A percentile compares a stretch with the other conserved stretches of the same genome.
Conservation (phyloP, 2,797 vertebrate species). For the Numenius phaeopus region DNA sequence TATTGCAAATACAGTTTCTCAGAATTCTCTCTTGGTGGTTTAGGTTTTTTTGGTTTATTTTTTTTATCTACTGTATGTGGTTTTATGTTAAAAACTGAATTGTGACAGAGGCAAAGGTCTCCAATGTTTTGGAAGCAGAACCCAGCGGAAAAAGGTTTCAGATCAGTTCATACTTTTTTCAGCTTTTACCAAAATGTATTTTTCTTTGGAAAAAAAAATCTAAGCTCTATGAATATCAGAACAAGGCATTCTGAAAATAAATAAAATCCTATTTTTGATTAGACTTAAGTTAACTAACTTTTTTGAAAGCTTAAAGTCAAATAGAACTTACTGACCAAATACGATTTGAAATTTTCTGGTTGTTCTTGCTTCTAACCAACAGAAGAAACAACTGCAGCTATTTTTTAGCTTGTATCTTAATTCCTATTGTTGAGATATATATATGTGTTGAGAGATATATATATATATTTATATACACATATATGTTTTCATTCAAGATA, state of each 20-base stretch:
- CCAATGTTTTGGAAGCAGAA: neutral
- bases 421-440: neutral
- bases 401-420: neutral
- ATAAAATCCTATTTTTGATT: no score
- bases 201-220: neutral
- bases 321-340: neutral
- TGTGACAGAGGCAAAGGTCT: neutral
- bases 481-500: neutral
- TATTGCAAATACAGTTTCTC: neutral
- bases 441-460: no score
- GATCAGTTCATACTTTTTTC: neutral
- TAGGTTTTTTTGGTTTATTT: neutral
- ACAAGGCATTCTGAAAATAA: neutral
- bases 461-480: no score
- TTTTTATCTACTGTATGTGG: neutral
- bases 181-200: neutral
- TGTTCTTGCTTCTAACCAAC: neutral
- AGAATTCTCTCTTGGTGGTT: neutral
- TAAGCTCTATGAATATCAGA: neutral
- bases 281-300: neutral
- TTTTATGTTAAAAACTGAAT: neutral
- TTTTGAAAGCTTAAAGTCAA: neutral
- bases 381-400: neutral
- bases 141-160: neutral
- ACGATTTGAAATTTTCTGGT: neutral